Base-by-base conservation (phyloP, 2,888 invertebrate genomes). In the Piscicola geometra region DNA sequence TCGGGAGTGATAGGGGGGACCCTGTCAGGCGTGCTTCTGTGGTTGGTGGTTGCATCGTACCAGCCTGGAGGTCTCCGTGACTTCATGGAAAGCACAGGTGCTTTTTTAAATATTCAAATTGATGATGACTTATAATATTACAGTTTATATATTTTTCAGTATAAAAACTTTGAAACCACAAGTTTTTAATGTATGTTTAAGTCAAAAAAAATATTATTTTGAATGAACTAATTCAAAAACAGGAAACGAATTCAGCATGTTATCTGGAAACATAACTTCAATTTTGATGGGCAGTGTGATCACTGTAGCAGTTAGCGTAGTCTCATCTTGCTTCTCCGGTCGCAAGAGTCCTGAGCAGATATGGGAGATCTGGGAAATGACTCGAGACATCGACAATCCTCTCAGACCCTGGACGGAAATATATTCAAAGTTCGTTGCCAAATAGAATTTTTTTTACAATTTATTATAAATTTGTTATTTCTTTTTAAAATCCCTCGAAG, bases 321-420 rank as follows among this genome's bases (percentile, higher is more conserved):
- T 72, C 47, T 25, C 69, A 28, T 47, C 35, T 56, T 64, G 30
- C 12, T 50, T 36, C 32, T 25, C 18, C 3, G 67, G 32, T 5
- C 35, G 5, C 15, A 66, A 47, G 47, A 30, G 3, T n/a, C 30
- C 28, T 25, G 50, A 66, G 70, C 60, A 50, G 66, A 9, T 47
- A 75, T 30, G 76, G 75, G 32, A 52, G 75, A 3, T 78, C 2
- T 86, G 86, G 86, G 85, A 86, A 78, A 83, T 81, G 75, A 86
- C 86, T 3, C 76, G 86, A 66, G 85, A 86, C 76, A 86, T 86
- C 18, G 86, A 86, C 79, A 86, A 84, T 77, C 86, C 86, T 0
- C 81, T 86, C 3, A 80, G 80, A 73, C 86, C 86, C 0, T 86
- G 86, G 86, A 83, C 84, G 12, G 85, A 86, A 77, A 78, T 82